Percentiles rank a stretch among this genome's conserved stretches.
phyloP scores from a whole-genome alignment of 2,888 invertebrate genomes.

The Hoplodrina ambigua region DNA sequence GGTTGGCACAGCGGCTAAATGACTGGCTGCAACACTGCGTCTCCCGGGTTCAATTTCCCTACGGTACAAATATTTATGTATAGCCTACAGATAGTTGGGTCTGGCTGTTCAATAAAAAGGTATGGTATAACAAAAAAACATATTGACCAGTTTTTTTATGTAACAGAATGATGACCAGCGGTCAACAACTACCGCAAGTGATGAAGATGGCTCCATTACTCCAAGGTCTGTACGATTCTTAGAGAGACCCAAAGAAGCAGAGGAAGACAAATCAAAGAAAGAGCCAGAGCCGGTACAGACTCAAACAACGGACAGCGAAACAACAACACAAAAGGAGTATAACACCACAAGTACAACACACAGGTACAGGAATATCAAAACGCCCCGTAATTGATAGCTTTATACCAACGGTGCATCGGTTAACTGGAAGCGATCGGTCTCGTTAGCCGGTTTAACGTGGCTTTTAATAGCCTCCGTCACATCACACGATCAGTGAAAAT shows the following conservation, averaged over 20 bases:
- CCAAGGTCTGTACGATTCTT: conserved; percentile 93
- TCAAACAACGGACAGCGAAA: conserved; percentile 63
- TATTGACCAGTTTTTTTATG: conserved; percentile 7
- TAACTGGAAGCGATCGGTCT: background rate
- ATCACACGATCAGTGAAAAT: background rate
- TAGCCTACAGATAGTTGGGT: no score
- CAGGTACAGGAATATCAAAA: conserved; percentile 67
- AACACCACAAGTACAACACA: conserved; percentile 69
- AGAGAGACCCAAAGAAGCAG: conserved; percentile 85
- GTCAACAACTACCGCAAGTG: conserved; percentile 85
- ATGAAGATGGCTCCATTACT: conserved; percentile 90
- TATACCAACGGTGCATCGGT: background rate
- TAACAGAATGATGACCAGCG: conserved; percentile 83
- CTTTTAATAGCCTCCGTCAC: background rate
- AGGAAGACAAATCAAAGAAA: conserved; percentile 76
- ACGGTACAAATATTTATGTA: no score
- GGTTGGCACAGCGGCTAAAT: no score
- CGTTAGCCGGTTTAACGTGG: background rate
- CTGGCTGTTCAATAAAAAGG: no score
- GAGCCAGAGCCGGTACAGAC: conserved; percentile 63
- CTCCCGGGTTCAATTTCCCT: no score
- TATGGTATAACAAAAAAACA: background rate
- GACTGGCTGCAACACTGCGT: no score
- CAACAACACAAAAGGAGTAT: conserved; percentile 72
- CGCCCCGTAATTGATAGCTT: background rate